Conservation (phyloP, 2,113 vertebrate species). For the Ictalurus furcatus region DNA sequence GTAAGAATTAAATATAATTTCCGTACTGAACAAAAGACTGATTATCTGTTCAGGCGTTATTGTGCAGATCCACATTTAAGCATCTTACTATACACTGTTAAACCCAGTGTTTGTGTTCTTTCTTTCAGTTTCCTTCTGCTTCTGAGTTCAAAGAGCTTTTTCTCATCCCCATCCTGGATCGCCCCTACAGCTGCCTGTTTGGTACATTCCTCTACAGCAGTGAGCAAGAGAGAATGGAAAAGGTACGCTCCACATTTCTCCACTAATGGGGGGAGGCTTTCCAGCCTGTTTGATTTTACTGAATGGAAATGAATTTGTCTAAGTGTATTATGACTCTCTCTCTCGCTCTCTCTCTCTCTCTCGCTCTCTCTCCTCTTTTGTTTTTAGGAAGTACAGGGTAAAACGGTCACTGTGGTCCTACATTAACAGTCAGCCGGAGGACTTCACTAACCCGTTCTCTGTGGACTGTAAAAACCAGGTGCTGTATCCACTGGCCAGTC, state of each 20-base stretch:
- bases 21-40: background rate
- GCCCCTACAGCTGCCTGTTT: constrained; percentile 96
- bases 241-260: constrained; percentile 68
- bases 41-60: background rate
- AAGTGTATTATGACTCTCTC: background rate
- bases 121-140: constrained; percentile 87
- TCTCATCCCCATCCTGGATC: constrained; percentile 91
- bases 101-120: constrained; percentile 33
- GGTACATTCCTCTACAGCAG: constrained; percentile 94
- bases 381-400: constrained; percentile 80
- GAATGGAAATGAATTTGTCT: background rate
- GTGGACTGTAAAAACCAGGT: constrained; percentile 91
- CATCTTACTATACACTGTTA: background rate
- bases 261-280: background rate
- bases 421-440: constrained; percentile 89
- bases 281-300: background rate
- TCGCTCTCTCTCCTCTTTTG: background rate
- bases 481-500: constrained; percentile 87
- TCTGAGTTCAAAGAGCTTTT: constrained; percentile 97
- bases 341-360: background rate
- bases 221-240: constrained; percentile 83
- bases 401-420: constrained; percentile 93
- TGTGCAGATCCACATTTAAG: background rate
- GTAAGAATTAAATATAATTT: background rate
- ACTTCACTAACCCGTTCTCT: constrained; percentile 95